Base-by-base conservation (phyloP, 2,888 invertebrate species). In the Nebria salina region DNA sequence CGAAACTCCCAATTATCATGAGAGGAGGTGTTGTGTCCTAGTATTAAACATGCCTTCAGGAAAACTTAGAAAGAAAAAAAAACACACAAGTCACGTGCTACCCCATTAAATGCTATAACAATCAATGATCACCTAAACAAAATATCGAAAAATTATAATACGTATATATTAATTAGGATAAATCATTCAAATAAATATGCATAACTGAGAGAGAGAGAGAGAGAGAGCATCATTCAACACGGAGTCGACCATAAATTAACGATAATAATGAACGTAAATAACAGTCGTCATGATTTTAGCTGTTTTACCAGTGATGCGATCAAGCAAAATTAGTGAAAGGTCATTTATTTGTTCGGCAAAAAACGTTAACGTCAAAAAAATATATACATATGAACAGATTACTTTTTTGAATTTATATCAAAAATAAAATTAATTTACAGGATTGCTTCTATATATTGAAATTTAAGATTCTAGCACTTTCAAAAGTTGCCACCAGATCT, bases 121-220 rank as follows among this genome's bases (percentile, higher is more conserved):
- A 64, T 64, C 64, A 64, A 79, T 75, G 68, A 80, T 80, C 80
- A 80, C 80, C 80, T 80, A 80, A 65, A 66, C 79, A 70, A 70
- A 26, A 68, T 75, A 80, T 64, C 34, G 65, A 75, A 13, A 72
- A 72, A 72, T 72, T 72, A 72, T 72, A 54, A 54, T 11, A 54
- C 13, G 54, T 54, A 11, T 43, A 43, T 54, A 54, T 11, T 54
- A 54, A 11, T 8, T 54, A 54, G 54, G 54, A 54, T 54, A 54
- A 54, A 13, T 72, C 72, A 72, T 72, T 77, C 72, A 72, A 77
- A 26, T 72, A 72, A 15, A 77, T 66, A 41, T 70, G 8, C 13
- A 13, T 13, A 54, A 54, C 34, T 34, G 72, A 77, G 26, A 77
- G 25, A 72, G 25, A 77, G 25, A 72, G 25, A 77, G 72, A 70